Percentiles rank a stretch among this genome's conserved stretches.
Evolutionary conservation across 1,140 invertebrate genomes (phyloP).

Genomic region (Metopolophium dirhodum): DNA sequence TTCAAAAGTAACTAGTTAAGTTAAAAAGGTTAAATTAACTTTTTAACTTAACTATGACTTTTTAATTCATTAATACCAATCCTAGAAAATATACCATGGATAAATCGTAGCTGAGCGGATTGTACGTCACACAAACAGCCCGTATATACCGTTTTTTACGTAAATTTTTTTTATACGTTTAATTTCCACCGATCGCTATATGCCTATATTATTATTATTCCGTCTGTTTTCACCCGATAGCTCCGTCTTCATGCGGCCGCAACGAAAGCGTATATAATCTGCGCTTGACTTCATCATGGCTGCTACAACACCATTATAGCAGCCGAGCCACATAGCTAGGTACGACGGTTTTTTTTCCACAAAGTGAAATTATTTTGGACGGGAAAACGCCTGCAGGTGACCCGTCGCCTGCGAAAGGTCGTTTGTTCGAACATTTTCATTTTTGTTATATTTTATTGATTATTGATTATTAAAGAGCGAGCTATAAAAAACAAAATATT

Average conservation of each 20-base stretch:
- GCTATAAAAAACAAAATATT: background rate
- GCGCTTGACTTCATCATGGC: background rate
- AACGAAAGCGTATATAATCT: constrained; percentile 21
- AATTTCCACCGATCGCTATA: background rate
- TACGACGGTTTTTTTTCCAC: background rate
- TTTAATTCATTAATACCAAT: too few relatives aligned
- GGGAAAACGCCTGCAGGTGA: background rate
- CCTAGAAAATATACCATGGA: background rate
- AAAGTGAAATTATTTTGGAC: background rate
- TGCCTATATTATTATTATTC: background rate
- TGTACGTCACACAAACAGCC: background rate
- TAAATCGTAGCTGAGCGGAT: background rate
- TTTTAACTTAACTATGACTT: too few relatives aligned
- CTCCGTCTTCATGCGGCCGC: background rate
- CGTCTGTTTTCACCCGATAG: background rate
- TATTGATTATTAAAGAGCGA: background rate
- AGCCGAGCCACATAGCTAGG: background rate
- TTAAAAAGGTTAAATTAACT: too few relatives aligned
- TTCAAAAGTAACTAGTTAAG: too few relatives aligned
- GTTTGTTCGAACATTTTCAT: background rate
- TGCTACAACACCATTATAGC: background rate
- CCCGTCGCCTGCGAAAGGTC: background rate
- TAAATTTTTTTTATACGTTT: background rate
- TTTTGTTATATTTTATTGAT: background rate
- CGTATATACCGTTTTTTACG: background rate